These are phyloP conservation scores for Monoplex corrugatus DNA, from an alignment of 2,888 invertebrate genomes.

Conservation along the genomic window DNA sequence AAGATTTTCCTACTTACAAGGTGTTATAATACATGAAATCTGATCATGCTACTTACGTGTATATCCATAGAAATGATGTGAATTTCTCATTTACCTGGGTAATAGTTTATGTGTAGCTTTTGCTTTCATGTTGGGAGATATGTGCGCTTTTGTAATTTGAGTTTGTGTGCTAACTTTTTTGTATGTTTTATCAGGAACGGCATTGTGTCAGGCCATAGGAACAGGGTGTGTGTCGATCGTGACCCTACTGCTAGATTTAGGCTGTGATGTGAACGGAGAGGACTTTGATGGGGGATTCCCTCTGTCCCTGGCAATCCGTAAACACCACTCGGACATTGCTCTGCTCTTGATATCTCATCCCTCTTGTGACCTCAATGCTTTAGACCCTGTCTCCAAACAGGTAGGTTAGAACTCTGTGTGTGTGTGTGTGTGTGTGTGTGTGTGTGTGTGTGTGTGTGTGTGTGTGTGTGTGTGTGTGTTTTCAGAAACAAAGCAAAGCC, in stretches of 20 bases:
- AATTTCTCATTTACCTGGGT: too few relatives aligned
- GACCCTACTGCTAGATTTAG: constrained; percentile 16
- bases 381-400: constrained; percentile 37
- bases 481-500: too few relatives aligned
- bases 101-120: too few relatives aligned
- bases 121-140: too few relatives aligned
- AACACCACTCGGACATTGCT: constrained; percentile 4
- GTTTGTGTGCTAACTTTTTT: too few relatives aligned
- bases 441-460: constrained; percentile 2
- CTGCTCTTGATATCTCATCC: constrained; percentile 31
- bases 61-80: too few relatives aligned
- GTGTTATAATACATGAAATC: too few relatives aligned
- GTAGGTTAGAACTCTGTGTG: neutral
- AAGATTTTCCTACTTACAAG: too few relatives aligned
- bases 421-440: neutral
- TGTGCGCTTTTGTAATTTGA: too few relatives aligned
- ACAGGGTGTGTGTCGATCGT: neutral
- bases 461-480: neutral
- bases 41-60: too few relatives aligned
- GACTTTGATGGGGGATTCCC: constrained; percentile 44
- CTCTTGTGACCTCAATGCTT: constrained; percentile 10
- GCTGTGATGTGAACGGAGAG: constrained; percentile 38
- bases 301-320: constrained; percentile 38
- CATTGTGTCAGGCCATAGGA: constrained; percentile 40
- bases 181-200: constrained; percentile 16